A percentile compares a stretch with the other conserved stretches of the same genome.
Evolutionary conservation across 2,113 vertebrate genomes (phyloP).

Genomic region (Bothrops jararaca): DNA sequence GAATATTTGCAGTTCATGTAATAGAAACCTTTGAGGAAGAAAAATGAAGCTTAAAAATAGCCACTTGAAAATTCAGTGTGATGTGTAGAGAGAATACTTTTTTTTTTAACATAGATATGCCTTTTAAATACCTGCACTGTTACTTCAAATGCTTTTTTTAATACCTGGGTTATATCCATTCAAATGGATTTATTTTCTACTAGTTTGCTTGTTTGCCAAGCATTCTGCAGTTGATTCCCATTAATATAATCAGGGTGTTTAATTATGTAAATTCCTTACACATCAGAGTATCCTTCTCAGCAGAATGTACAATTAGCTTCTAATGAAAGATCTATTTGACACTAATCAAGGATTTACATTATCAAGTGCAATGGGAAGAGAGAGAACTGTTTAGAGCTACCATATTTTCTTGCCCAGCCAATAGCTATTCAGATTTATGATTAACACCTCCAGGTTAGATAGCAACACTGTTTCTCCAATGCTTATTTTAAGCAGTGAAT

Average conservation of each 20-base stretch:
- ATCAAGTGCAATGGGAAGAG: not conserved
- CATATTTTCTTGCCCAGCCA: slow-evolving; percentile 1
- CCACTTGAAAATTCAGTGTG: slow-evolving; percentile 1
- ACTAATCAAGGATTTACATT: slow-evolving; percentile 22
- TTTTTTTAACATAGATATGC: slow-evolving; percentile 1
- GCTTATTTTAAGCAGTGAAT: not conserved
- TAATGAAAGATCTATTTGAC: slow-evolving; percentile 23
- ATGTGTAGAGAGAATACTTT: not conserved
- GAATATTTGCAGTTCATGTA: slow-evolving; percentile 8
- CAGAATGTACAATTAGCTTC: slow-evolving; percentile 25
- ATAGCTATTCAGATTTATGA: not conserved
- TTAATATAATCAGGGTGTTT: slow-evolving; percentile 11
- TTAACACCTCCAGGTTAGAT: not conserved
- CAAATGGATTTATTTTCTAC: not conserved
- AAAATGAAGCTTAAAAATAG: slow-evolving; percentile 12
- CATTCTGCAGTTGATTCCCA: slow-evolving; percentile 6
- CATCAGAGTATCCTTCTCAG: not conserved
- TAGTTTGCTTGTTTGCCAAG: not conserved
- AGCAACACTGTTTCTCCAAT: not conserved
- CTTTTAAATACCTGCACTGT: not conserved
- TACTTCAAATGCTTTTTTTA: not conserved
- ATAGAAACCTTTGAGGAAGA: not conserved
- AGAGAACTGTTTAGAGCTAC: slow-evolving; percentile 2
- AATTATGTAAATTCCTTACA: slow-evolving; percentile 27
- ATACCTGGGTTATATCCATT: not conserved